A percentile compares a stretch with the other conserved stretches of the same genome.
Evolutionary conservation across 2,797 vertebrate species (phyloP).

Genomic region (Calcarius lapponicus): DNA sequence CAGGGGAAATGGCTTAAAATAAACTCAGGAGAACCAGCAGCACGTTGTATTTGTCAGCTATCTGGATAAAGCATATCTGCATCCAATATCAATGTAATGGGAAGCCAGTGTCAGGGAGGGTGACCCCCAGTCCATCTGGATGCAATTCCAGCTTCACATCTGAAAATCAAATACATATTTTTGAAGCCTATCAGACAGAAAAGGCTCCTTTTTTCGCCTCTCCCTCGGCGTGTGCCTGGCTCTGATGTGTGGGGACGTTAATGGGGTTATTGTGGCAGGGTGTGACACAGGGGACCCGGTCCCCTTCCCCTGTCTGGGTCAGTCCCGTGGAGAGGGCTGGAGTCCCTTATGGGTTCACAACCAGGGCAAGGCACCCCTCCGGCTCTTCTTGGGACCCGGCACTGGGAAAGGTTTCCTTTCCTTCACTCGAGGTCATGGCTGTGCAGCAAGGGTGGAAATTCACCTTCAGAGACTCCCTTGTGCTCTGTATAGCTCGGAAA

Average conservation of each 20-base stretch:
- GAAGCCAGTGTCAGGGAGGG: conserved; percentile 56
- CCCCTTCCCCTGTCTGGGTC: conserved; percentile 18
- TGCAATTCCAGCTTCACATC: conserved; percentile 62
- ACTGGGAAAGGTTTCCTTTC: background rate
- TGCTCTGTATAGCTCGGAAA: background rate
- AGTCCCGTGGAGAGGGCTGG: background rate
- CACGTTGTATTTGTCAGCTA: background rate
- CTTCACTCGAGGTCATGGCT: background rate
- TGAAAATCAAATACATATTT: conserved; percentile 70
- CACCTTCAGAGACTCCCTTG: background rate
- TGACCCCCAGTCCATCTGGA: conserved; percentile 61
- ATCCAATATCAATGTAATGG: conserved; percentile 54
- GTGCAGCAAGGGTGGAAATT: background rate
- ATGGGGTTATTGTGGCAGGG: conserved; percentile 22
- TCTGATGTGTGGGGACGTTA: background rate
- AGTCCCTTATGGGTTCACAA: background rate
- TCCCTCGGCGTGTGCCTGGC: background rate
- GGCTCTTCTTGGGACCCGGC: background rate
- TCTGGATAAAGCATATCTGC: conserved; percentile 42
- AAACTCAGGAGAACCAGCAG: background rate
- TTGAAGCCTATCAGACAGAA: conserved; percentile 52
- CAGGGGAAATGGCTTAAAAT: background rate
- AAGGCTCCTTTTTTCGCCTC: background rate
- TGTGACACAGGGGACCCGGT: background rate
- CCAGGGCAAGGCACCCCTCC: conserved; percentile 24